Conservation (phyloP, 2,888 invertebrate genomes). For the Acrobasis consociella region DNA sequence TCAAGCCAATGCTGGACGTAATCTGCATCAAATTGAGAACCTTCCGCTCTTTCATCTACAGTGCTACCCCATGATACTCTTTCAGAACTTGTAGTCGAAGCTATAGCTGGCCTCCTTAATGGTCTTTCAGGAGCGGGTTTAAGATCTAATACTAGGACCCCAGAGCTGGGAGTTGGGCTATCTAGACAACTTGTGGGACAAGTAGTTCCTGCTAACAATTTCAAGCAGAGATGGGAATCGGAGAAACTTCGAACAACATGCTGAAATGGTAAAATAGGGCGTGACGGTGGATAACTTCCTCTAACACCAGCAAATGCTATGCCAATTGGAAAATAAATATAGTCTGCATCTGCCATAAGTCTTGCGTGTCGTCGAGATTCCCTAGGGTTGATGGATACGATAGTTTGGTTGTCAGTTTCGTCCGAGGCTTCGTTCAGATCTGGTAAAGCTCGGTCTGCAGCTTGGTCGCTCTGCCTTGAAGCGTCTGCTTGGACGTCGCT, state of each 20-base stretch:
- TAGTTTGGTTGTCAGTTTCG: conserved; percentile 85
- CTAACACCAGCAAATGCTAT: conserved; percentile 84
- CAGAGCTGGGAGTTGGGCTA: conserved; percentile 84
- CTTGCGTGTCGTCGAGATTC: conserved; percentile 80
- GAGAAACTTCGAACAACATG: conserved; percentile 89
- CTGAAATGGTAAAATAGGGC: conserved; percentile 87
- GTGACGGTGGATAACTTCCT: conserved; percentile 88
- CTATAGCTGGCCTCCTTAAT: conserved; percentile 82
- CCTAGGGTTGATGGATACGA: conserved; percentile 76
- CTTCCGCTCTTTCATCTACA: conserved; percentile 81
- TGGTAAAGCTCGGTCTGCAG: conserved; percentile 83
- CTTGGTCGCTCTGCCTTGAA: conserved; percentile 82
- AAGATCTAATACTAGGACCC: conserved; percentile 84
- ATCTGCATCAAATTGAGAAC: conserved; percentile 86
- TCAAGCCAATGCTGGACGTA: conserved; percentile 90
- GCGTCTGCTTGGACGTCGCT: conserved; percentile 90
- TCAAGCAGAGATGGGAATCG: conserved; percentile 88
- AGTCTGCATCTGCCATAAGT: conserved; percentile 84
- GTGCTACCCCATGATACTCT: conserved; percentile 84
- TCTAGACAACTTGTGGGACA: conserved; percentile 78
- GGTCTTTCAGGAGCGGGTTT: conserved; percentile 83
- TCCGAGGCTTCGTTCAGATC: conserved; percentile 89
- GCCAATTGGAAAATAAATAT: conserved; percentile 87
- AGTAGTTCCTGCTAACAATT: conserved; percentile 84
- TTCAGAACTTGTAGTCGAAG: conserved; percentile 74